Percentiles rank a stretch among this genome's conserved stretches.
These are phyloP conservation scores for Bugula neritina DNA, from an alignment of 2,888 invertebrate genomes.

Conservation along the genomic window DNA sequence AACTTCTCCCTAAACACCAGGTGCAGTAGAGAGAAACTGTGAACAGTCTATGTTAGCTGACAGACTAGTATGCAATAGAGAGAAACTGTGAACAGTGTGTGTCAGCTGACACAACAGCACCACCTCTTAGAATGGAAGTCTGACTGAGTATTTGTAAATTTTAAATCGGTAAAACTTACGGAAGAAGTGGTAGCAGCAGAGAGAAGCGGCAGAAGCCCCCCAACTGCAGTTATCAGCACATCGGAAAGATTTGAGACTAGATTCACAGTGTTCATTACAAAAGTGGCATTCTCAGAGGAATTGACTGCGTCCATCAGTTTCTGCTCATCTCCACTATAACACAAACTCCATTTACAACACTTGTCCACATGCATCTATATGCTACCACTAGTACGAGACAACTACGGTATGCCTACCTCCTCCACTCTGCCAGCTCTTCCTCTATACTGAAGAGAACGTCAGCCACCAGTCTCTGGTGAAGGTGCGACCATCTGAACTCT, in stretches of 20 bases:
- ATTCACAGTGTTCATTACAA: conserved; percentile 98
- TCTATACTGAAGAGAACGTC: conserved; percentile 94
- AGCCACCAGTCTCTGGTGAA: conserved; percentile 89
- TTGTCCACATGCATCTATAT: neutral
- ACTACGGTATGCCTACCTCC: conserved; percentile 56
- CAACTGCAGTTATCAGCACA: conserved; percentile 96
- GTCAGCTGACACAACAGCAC: too few relatives aligned
- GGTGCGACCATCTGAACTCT: conserved; percentile 98
- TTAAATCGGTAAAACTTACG: conserved; percentile 61
- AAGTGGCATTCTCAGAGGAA: conserved; percentile 95
- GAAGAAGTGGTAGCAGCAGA: conserved; percentile 98
- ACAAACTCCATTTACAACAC: neutral
- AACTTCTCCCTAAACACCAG: conserved; percentile 74
- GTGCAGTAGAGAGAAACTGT: too few relatives aligned
- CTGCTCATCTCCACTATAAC: conserved; percentile 88
- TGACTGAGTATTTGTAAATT: too few relatives aligned
- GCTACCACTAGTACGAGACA: neutral
- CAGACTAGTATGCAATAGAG: too few relatives aligned
- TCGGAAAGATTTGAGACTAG: conserved; percentile 97
- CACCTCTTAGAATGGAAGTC: too few relatives aligned
- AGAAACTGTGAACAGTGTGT: too few relatives aligned
- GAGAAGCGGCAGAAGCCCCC: conserved; percentile 86
- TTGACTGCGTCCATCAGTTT: conserved; percentile 91
- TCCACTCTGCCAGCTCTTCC: conserved; percentile 89
- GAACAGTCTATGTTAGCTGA: too few relatives aligned